These are phyloP conservation scores for Zosterops pallidus DNA, from an alignment of 2,113 vertebrate species.

Conservation along the genomic window DNA sequence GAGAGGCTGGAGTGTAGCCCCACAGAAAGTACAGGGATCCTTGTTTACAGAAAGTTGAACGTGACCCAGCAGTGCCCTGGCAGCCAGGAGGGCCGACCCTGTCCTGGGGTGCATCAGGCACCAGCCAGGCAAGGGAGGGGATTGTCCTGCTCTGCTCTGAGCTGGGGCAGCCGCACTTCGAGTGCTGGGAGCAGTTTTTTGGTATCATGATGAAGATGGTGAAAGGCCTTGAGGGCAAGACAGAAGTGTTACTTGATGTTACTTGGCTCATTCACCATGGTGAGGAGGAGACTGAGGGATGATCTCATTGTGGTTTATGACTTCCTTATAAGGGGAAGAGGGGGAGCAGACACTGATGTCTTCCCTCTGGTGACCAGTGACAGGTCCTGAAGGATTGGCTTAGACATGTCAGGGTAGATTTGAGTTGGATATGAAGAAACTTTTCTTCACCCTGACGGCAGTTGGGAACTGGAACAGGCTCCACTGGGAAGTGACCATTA, in stretches of 20 bases:
- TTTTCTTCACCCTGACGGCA: background rate
- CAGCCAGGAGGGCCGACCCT: fast-evolving
- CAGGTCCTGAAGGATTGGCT: fast-evolving
- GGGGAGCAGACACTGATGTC: background rate
- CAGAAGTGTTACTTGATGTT: no score
- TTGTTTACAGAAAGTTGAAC: background rate
- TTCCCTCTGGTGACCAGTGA: background rate
- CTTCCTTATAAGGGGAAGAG: background rate
- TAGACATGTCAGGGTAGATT: background rate
- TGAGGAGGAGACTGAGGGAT: background rate
- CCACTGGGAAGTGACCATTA: background rate
- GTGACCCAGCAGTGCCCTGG: background rate
- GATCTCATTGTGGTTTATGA: background rate
- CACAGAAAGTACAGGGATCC: background rate
- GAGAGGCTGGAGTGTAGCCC: background rate
- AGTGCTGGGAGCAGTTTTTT: no score
- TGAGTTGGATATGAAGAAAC: background rate
- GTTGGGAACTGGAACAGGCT: background rate
- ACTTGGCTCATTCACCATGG: background rate
- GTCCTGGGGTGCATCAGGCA: background rate
- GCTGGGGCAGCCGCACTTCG: fast-evolving
- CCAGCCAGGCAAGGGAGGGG: fast-evolving
- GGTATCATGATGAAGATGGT: fast-evolving
- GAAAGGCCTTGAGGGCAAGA: background rate
- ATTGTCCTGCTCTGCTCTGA: background rate